phyloP scores from a whole-genome alignment of 2,113 vertebrate species.

The Siphamia tubifer region DNA sequence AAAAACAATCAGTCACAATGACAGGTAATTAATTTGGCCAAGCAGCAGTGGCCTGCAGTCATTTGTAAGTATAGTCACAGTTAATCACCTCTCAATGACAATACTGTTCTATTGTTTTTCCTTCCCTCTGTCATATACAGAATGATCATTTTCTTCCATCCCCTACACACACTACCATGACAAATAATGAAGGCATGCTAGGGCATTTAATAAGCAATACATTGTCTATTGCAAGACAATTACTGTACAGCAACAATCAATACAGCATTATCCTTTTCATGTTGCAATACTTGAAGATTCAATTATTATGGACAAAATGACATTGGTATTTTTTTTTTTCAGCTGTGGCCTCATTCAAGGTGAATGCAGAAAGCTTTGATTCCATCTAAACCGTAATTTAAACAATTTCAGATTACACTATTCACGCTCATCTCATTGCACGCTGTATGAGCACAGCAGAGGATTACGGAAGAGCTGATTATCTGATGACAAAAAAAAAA shows the following conservation, averaged over 20 bases:
- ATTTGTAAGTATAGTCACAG: slow-evolving; percentile 63
- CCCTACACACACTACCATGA: not conserved
- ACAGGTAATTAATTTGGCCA: slow-evolving; percentile 79
- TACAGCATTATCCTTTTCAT: slow-evolving; percentile 50
- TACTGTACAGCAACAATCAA: slow-evolving; percentile 52
- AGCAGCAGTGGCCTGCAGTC: slow-evolving; percentile 56
- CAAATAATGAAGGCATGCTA: slow-evolving; percentile 35
- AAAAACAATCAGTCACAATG: slow-evolving; percentile 72
- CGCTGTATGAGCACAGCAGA: not conserved
- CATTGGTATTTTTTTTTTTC: slow-evolving; percentile 33
- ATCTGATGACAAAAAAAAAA: no score
- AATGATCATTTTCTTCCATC: slow-evolving; percentile 39
- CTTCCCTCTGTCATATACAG: slow-evolving; percentile 31
- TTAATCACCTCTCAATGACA: slow-evolving; percentile 75
- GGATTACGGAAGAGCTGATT: no score
- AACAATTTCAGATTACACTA: not conserved
- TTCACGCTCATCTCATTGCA: not conserved
- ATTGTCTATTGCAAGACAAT: slow-evolving; percentile 37
- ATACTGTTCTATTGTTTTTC: slow-evolving; percentile 42
- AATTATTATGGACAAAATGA: slow-evolving; percentile 49
- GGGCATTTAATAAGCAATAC: slow-evolving; percentile 32
- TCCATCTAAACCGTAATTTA: slow-evolving; percentile 3
- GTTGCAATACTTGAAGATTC: slow-evolving; percentile 59
- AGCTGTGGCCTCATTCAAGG: not conserved
- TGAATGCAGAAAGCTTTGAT: slow-evolving; percentile 7